Conservation (phyloP, 2,888 invertebrate species). For the Anoplius nigerrimus region DNA sequence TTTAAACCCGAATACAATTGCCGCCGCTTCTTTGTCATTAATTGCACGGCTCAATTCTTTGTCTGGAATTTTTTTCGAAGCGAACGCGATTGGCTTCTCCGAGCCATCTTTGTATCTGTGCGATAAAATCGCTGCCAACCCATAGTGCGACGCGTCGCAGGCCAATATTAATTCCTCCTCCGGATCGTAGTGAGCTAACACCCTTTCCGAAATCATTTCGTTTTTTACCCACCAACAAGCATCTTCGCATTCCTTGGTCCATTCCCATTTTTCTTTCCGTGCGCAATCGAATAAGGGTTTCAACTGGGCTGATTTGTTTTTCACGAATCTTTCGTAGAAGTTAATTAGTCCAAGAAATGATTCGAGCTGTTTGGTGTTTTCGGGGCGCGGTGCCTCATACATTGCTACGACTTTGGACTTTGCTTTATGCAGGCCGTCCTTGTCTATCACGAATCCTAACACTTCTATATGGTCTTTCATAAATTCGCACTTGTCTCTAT, state of each 20-base stretch:
- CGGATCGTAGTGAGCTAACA: conserved; percentile 47
- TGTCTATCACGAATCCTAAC: conserved; percentile 53
- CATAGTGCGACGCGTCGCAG: conserved; percentile 35
- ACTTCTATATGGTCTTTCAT: conserved; percentile 46
- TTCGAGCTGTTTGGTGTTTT: conserved; percentile 44
- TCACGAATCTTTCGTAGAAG: conserved; percentile 64
- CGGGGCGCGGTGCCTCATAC: conserved; percentile 41
- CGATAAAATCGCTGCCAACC: conserved; percentile 34
- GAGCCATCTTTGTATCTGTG: conserved; percentile 33
- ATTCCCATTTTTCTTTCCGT: conserved; percentile 45
- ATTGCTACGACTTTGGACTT: conserved; percentile 50
- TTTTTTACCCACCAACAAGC: conserved; percentile 55
- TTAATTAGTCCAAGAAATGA: conserved; percentile 59
- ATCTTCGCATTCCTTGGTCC: conserved; percentile 52
- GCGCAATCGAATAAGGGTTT: conserved; percentile 54
- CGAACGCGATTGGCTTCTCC: conserved; percentile 34
- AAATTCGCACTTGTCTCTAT: conserved; percentile 53
- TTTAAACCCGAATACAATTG: conserved; percentile 33
- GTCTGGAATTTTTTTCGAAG: conserved; percentile 32
- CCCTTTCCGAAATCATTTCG: conserved; percentile 29
- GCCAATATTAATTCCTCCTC: conserved; percentile 28
- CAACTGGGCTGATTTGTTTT: conserved; percentile 49
- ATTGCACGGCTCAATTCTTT: conserved; percentile 32
- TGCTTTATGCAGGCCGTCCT: conserved; percentile 49
- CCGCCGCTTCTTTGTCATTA: conserved; percentile 34